phyloP scores from a whole-genome alignment of 2,113 vertebrate species.

The Carassius gibelio region DNA sequence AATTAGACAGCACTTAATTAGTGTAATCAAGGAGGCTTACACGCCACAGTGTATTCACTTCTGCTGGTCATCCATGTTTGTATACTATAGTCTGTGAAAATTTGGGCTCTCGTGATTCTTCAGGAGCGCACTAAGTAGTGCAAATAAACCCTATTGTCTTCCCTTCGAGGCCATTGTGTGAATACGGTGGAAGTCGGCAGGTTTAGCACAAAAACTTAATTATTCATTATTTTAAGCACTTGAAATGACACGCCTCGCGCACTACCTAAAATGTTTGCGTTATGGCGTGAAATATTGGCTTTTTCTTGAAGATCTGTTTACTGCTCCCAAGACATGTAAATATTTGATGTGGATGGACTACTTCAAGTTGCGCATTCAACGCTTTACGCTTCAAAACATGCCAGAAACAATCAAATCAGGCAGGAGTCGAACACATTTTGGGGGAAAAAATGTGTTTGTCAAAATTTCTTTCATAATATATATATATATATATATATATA shows the following conservation, averaged over 20 bases:
- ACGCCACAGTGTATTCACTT: slow-evolving; percentile 75
- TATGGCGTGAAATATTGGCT: slow-evolving; percentile 77
- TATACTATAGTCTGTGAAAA: slow-evolving; percentile 52
- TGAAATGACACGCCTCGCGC: slow-evolving; percentile 73
- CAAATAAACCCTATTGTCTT: slow-evolving; percentile 39
- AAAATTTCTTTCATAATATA: too few species aligned
- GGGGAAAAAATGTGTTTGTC: neutral
- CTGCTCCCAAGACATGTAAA: slow-evolving; percentile 83
- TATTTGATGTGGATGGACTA: slow-evolving; percentile 80
- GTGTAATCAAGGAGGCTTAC: slow-evolving; percentile 91
- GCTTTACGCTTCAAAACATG: slow-evolving; percentile 14
- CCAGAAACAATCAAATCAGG: neutral
- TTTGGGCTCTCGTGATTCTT: slow-evolving; percentile 41
- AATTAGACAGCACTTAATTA: slow-evolving; percentile 99
- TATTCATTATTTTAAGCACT: slow-evolving; percentile 77
- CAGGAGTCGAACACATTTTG: neutral
- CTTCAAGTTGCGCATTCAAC: slow-evolving; percentile 58
- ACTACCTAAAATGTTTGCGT: slow-evolving; percentile 77
- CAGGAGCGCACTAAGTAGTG: slow-evolving; percentile 24
- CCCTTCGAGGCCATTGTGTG: slow-evolving; percentile 51
- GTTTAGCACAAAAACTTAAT: slow-evolving; percentile 62
- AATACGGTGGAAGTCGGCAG: neutral
- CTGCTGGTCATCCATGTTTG: slow-evolving; percentile 58
- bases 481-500: neutral
- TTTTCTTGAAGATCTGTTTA: slow-evolving; percentile 83